Evolutionary conservation across 92 coral and sea anemone species (phyloP).

Genomic region (Epizoanthus scotinus): DNA sequence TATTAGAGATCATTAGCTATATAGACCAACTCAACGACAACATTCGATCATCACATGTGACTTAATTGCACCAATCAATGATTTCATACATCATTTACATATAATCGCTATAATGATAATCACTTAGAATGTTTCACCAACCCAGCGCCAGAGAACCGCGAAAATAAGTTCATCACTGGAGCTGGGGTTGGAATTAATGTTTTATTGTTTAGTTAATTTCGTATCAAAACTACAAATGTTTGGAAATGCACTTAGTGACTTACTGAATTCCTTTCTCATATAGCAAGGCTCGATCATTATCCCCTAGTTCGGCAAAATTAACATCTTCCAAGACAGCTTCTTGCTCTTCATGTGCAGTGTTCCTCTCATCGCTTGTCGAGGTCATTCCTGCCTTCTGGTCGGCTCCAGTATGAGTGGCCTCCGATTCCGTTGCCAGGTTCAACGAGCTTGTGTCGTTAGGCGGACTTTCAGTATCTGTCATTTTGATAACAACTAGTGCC

Average conservation of each 20-base stretch:
- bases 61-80: too few relatives aligned
- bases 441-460: conserved; percentile 1
- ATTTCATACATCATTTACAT: too few relatives aligned
- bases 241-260: conserved; percentile 48
- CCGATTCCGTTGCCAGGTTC: conserved; percentile 20
- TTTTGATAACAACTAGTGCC: not conserved
- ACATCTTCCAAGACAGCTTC: not conserved
- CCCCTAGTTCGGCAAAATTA: conserved; percentile 52
- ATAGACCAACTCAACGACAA: too few relatives aligned
- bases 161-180: too few relatives aligned
- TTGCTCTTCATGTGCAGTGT: not conserved
- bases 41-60: too few relatives aligned
- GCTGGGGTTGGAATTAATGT: not conserved
- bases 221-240: not conserved
- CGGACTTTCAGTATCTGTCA: conserved; percentile 7
- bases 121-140: too few relatives aligned
- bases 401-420: not conserved
- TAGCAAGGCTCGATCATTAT: conserved; percentile 61
- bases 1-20: too few relatives aligned
- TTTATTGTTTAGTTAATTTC: not conserved
- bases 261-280: conserved; percentile 83
- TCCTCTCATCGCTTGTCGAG: not conserved
- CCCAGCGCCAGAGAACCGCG: too few relatives aligned
- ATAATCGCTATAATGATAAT: too few relatives aligned
- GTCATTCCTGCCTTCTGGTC: not conserved